Conservation (phyloP, 2,113 vertebrate genomes). For the Ammodytes marinus region DNA sequence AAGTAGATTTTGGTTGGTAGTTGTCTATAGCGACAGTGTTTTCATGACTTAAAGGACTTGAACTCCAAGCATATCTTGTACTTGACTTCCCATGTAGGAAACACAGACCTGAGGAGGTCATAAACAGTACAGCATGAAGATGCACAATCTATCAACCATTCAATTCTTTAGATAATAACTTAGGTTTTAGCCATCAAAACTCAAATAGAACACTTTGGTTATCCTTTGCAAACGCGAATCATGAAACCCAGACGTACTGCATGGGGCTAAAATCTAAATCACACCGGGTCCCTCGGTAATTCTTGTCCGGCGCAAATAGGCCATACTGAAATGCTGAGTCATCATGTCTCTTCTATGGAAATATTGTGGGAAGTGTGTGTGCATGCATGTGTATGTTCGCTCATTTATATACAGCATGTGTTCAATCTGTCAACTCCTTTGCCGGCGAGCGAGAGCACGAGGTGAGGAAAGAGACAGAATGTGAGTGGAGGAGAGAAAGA, state of each 20-base stretch:
- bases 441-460: constrained; percentile 4
- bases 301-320: constrained; percentile 50
- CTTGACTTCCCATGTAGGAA: background rate
- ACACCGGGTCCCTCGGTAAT: constrained; percentile 39
- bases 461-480: constrained; percentile 30
- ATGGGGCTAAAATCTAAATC: constrained; percentile 39
- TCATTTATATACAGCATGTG: constrained; percentile 48
- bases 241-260: constrained; percentile 21
- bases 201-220: constrained; percentile 26
- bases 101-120: background rate
- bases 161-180: background rate
- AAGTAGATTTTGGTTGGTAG: constrained; percentile 15
- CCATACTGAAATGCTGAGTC: constrained; percentile 63
- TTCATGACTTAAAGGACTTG: background rate
- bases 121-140: constrained; percentile 2
- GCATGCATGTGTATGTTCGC: constrained; percentile 21
- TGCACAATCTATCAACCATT: constrained; percentile 1
- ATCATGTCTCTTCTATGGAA: constrained; percentile 56
- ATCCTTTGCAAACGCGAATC: constrained; percentile 6
- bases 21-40: constrained; percentile 20
- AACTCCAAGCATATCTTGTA: background rate
- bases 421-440: constrained; percentile 59
- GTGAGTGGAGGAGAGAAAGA: constrained; percentile 33
- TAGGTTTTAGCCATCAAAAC: constrained; percentile 1
- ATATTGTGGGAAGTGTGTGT: constrained; percentile 38